Evolutionary conservation across 2,797 vertebrate species (phyloP), one percentile per base, ranked within the genome.

Genomic region (Leontopithecus rosalia): DNA sequence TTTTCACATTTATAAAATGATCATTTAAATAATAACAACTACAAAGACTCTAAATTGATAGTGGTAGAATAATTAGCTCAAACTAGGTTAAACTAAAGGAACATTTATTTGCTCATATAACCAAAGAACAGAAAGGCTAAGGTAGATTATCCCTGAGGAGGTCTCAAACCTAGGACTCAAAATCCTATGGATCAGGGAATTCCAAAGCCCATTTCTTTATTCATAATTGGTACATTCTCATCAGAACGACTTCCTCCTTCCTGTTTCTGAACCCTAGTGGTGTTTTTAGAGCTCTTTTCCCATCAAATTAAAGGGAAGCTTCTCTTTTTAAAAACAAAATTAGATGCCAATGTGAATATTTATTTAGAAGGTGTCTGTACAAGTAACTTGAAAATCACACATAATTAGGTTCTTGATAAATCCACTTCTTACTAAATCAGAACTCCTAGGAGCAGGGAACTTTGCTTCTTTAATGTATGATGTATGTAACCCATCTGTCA

Each of bases 401-500:
- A 57, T 86, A 26, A 15, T n/a, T 73, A 17, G 10, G 19, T 80
- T 88, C 64, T 61, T 80, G 26, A 33, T 72, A 94, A 81, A 88
- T 48, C 7, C 7, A 88, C n/a, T 3, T 88, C 26, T 77, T 93
- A 41, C 57, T 90, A 83, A 80, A 57, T 46, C 22, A 76, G 17
- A 61, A 70, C 20, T 91, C 33, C 43, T 67, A 77, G 39, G 10
- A 94, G 4, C 5, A 39, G 28, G 48, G 41, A 52, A 82, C 15
- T 48, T 79, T 92, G 12, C 20, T 94, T 91, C 61, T 81, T 96
- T 90, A 86, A 94, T 30, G n/a, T 64, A 30, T 17, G 2, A 94
- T 30, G n/a, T 64, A 30, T 17, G 2, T 50, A 61, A 55, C 10
- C 17, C 24, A 58, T 55, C 20, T 82, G 67, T 55, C n/a, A 83